These are phyloP conservation scores for Hypothenemus hampei DNA, from an alignment of 1,140 invertebrate species.

Conservation along the genomic window DNA sequence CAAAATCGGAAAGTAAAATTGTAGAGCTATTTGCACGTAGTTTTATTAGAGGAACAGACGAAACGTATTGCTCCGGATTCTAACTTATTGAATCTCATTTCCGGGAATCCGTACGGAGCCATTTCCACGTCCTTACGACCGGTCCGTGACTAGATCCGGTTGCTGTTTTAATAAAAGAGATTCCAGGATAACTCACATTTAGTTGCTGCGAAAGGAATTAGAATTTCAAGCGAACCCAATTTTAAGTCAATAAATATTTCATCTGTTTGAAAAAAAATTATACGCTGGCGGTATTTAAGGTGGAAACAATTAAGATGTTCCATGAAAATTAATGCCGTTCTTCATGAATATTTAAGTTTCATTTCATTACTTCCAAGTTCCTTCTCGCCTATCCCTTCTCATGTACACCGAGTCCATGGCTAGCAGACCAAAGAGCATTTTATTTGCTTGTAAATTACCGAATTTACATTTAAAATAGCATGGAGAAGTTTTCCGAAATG, in stretches of 20 bases:
- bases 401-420: constrained; percentile 14
- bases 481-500: constrained; percentile 12
- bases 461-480: constrained; percentile 19
- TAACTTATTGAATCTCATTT: constrained; percentile 40
- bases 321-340: constrained; percentile 14
- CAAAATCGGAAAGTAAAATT: constrained; percentile 21
- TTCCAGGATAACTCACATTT: constrained; percentile 19
- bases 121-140: constrained; percentile 34
- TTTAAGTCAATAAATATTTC: background rate
- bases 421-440: constrained; percentile 7
- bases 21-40: constrained; percentile 33
- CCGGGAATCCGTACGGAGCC: constrained; percentile 30
- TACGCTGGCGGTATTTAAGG: no score
- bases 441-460: constrained; percentile 23
- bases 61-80: constrained; percentile 32
- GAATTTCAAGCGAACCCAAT: constrained; percentile 1
- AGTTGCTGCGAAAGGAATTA: constrained; percentile 25
- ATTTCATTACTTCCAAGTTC: constrained; percentile 23
- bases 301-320: constrained; percentile 6
- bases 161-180: constrained; percentile 30
- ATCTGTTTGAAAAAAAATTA: no score
- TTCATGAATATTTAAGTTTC: constrained; percentile 24
- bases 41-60: constrained; percentile 26
- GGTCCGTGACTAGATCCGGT: constrained; percentile 29
- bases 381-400: constrained; percentile 18